phyloP scores from a whole-genome alignment of 2,797 vertebrate species.

The Bradypodion ventrale region DNA sequence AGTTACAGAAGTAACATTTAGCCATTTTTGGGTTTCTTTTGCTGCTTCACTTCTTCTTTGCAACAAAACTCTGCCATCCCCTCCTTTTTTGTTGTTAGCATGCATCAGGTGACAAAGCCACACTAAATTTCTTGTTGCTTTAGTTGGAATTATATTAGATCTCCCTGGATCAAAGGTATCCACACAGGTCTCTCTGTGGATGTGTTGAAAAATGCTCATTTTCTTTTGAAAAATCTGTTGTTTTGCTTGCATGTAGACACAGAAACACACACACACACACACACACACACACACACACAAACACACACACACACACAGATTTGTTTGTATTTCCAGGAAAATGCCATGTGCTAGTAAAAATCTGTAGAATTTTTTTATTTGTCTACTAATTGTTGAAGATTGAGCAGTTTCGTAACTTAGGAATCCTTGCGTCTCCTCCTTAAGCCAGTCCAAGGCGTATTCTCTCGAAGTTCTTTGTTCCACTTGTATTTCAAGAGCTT shows the following conservation, averaged over 20 bases:
- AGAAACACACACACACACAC: background rate
- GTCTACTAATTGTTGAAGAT: too few species aligned
- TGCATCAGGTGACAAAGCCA: conserved; percentile 42
- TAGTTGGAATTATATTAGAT: conserved; percentile 61
- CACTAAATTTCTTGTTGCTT: conserved; percentile 47
- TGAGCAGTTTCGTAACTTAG: conserved; percentile 49
- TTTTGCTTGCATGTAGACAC: background rate
- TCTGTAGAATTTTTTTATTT: conserved; percentile 53
- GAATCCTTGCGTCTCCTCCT: conserved; percentile 68
- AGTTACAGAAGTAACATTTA: conserved; percentile 10
- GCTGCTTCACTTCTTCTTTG: background rate
- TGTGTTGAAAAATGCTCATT: background rate
- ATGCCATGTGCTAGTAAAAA: conserved; percentile 40
- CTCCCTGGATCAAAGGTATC: conserved; percentile 59
- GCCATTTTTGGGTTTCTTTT: background rate
- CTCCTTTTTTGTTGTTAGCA: conserved; percentile 44
- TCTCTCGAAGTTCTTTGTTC: conserved; percentile 58
- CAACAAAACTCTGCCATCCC: background rate
- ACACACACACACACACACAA: background rate
- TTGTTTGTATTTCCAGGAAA: background rate
- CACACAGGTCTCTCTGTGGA: background rate
- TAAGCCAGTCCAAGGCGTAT: conserved; percentile 47
- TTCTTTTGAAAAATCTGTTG: background rate
- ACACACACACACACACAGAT: too few species aligned
- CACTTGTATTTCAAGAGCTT: conserved; percentile 65